Conservation (phyloP, 2,113 vertebrate species). For the Leptobrachium leishanense region DNA sequence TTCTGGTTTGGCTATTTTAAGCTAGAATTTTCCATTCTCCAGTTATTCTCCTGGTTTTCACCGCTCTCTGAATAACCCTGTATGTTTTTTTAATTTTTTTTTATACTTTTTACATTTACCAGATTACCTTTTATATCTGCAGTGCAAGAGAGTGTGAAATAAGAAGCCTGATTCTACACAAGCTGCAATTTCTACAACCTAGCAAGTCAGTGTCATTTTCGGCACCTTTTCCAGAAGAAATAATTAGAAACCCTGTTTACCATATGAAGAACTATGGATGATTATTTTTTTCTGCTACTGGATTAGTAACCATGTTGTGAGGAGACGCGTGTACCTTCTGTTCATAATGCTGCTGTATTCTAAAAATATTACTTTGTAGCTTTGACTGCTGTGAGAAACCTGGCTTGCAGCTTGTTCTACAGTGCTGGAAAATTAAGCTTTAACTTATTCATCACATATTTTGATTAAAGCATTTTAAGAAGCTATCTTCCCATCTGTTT, state of each 20-base stretch:
- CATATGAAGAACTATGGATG: background rate
- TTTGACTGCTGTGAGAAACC: background rate
- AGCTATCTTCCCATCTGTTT: conserved; percentile 29
- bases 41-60: no score
- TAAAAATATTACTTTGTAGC: background rate
- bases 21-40: no score
- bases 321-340: background rate
- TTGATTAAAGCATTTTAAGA: conserved; percentile 4
- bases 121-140: conserved; percentile 23
- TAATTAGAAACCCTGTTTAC: conserved; percentile 10
- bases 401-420: background rate
- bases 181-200: conserved; percentile 4
- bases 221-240: background rate
- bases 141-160: conserved; percentile 35
- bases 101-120: conserved; percentile 29
- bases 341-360: background rate
- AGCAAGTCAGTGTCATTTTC: background rate
- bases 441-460: conserved; percentile 25
- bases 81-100: conserved; percentile 14
- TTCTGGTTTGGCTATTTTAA: no score
- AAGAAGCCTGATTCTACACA: conserved; percentile 7
- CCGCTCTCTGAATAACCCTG: no score
- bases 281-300: background rate
- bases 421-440: conserved; percentile 3
- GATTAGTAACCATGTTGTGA: background rate